Evolutionary conservation across 2,888 invertebrate species (phyloP).

Genomic region (Ophonus ardosiacus): DNA sequence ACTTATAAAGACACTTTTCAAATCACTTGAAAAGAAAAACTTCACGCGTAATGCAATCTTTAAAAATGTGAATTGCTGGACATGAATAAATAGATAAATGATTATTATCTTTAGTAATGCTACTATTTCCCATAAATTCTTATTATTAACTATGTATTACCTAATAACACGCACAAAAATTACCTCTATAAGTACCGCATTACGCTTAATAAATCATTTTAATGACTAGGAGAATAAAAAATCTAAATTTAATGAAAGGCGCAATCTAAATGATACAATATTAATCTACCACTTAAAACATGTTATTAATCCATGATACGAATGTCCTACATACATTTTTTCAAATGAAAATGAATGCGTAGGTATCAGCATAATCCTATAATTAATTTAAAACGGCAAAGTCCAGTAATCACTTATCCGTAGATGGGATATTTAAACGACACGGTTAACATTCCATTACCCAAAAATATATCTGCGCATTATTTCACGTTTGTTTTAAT

Average conservation of each 20-base stretch:
- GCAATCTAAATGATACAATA: conserved; percentile 17
- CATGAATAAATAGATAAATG: neutral
- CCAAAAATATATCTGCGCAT: conserved; percentile 50
- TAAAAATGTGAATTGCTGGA: no score
- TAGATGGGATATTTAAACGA: conserved; percentile 53
- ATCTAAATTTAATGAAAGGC: conserved; percentile 15
- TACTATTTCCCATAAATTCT: neutral
- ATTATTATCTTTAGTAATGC: no score
- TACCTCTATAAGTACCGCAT: neutral
- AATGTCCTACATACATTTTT: conserved; percentile 37
- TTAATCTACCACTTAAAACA: conserved; percentile 37
- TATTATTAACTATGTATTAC: neutral
- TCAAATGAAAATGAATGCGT: conserved; percentile 31
- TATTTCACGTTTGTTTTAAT: conserved; percentile 60
- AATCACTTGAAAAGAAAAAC: no score
- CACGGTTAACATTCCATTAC: conserved; percentile 61
- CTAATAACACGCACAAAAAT: neutral
- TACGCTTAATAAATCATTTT: neutral
- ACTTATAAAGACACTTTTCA: no score
- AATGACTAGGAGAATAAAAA: conserved; percentile 11
- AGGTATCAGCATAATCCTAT: conserved; percentile 40
- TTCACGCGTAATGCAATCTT: no score
- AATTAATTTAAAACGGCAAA: conserved; percentile 41
- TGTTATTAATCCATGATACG: conserved; percentile 36
- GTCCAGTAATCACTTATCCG: conserved; percentile 45